Evolutionary conservation across 2,888 invertebrate genomes (phyloP).

Genomic region (Trichogramma evanescens): DNA sequence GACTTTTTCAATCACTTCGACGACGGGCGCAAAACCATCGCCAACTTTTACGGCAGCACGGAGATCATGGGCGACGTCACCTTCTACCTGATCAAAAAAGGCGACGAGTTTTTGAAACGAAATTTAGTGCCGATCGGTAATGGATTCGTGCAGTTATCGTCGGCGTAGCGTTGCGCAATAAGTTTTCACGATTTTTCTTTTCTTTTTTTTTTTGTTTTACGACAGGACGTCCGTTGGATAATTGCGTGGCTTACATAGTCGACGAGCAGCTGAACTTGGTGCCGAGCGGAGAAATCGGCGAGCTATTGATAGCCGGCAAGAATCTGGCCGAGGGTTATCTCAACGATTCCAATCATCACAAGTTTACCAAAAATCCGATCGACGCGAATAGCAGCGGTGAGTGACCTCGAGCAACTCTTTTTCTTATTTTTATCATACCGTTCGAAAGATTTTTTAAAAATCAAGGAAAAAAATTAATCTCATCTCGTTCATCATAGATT

Average conservation of each 20-base stretch:
- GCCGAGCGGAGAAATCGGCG: slow-evolving; percentile 67
- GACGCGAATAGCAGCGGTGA: neutral
- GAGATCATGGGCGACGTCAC: slow-evolving; percentile 90
- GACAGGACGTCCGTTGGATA: slow-evolving; percentile 65
- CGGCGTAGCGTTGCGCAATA: neutral
- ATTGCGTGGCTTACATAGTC: slow-evolving; percentile 73
- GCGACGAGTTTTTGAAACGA: slow-evolving; percentile 52
- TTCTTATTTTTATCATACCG: neutral
- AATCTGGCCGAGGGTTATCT: slow-evolving; percentile 79
- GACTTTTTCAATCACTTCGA: slow-evolving; percentile 72
- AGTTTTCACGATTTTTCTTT: neutral
- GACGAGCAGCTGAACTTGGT: slow-evolving; percentile 69
- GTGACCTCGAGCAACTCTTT: slow-evolving; percentile 51
- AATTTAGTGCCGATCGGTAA: slow-evolving; percentile 77
- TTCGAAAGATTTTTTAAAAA: neutral
- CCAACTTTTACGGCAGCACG: slow-evolving; percentile 87
- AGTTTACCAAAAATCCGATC: slow-evolving; percentile 70
- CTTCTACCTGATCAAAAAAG: slow-evolving; percentile 60
- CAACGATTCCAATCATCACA: slow-evolving; percentile 64
- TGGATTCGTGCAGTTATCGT: slow-evolving; percentile 21
- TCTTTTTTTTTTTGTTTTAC: slow-evolving; percentile 33
- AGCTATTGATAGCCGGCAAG: slow-evolving; percentile 72
- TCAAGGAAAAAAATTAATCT: neutral
- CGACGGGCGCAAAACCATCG: slow-evolving; percentile 60
- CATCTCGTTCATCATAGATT: slow-evolving; percentile 51